These are phyloP conservation scores for Mohoua ochrocephala DNA, from an alignment of 2,113 vertebrate species.

Conservation along the genomic window DNA sequence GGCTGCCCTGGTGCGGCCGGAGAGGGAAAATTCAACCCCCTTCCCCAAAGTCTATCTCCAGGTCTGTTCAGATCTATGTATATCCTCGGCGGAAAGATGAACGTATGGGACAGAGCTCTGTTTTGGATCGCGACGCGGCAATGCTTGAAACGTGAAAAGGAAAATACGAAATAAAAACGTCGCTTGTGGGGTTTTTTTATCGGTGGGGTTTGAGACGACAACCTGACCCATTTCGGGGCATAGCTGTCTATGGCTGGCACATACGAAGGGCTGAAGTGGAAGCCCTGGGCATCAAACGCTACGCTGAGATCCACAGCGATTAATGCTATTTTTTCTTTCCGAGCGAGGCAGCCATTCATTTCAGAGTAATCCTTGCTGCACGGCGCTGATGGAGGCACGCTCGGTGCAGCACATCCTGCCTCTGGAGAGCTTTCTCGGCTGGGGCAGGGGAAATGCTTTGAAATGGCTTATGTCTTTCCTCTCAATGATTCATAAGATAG, in stretches of 20 bases:
- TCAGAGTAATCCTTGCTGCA: background rate
- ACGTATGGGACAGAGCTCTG: accelerated
- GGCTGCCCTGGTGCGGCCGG: background rate
- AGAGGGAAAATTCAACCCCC: background rate
- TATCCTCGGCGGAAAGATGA: background rate
- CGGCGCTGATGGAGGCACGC: background rate
- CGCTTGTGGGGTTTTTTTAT: background rate
- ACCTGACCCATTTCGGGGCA: background rate
- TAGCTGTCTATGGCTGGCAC: background rate
- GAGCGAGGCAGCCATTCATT: background rate
- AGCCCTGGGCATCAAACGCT: background rate
- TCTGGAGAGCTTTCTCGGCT: background rate
- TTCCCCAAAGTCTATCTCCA: background rate
- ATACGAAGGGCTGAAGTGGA: background rate
- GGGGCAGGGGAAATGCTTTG: background rate
- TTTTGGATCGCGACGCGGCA: background rate
- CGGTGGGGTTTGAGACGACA: background rate
- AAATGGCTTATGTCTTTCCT: background rate
- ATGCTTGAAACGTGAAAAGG: background rate
- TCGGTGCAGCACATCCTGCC: background rate
- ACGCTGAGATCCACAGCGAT: background rate
- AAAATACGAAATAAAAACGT: background rate
- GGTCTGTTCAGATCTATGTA: background rate
- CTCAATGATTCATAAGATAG: background rate
- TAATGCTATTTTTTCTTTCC: background rate